A percentile compares a stretch with the other conserved stretches of the same genome.
Evolutionary conservation across 2,113 vertebrate genomes (phyloP).

Genomic region (Bubalus kerabau): DNA sequence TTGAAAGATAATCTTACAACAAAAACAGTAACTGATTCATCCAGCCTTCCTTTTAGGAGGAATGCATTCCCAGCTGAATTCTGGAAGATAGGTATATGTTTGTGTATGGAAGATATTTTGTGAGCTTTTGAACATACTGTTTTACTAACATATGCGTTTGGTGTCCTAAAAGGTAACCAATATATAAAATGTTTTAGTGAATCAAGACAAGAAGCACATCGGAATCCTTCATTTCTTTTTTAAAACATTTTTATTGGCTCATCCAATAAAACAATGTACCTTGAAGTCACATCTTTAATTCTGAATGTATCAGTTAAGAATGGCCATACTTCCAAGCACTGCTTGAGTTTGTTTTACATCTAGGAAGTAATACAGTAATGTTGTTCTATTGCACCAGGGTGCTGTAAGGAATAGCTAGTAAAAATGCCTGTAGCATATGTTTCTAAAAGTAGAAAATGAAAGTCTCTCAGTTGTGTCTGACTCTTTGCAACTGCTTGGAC

Average conservation of each 20-base stretch:
- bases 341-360: conserved; percentile 13
- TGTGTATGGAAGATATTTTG: background rate
- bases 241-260: background rate
- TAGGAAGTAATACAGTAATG: background rate
- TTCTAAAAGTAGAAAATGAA: background rate
- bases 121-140: background rate
- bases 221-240: background rate
- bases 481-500: background rate
- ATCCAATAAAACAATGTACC: background rate
- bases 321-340: background rate
- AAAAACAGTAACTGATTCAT: background rate
- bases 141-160: background rate
- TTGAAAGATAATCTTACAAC: background rate
- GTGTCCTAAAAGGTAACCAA: background rate
- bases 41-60: background rate
- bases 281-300: background rate
- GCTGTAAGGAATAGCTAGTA: background rate
- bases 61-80: background rate
- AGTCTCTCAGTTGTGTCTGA: background rate
- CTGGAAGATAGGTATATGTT: background rate
- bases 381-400: background rate
- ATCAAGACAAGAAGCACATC: background rate
- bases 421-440: background rate
- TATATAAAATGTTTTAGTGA: background rate
- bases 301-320: background rate